Evolutionary conservation across 1,140 invertebrate species (phyloP), one percentile per base, ranked within the genome.

Genomic region (Caerostris darwini): DNA sequence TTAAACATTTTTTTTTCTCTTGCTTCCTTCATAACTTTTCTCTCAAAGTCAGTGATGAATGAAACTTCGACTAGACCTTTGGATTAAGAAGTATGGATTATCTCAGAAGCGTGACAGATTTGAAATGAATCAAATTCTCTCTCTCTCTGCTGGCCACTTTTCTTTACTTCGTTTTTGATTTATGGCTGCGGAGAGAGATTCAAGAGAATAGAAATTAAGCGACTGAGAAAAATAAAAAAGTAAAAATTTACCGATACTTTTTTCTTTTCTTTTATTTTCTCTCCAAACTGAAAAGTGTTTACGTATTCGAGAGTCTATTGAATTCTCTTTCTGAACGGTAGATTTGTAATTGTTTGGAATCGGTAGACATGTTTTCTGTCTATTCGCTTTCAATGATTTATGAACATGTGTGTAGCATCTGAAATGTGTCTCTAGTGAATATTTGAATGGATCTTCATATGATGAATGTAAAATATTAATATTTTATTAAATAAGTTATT

Each of bases 1-100:
- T 77, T 50, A 34, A 3, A 19, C 17, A 64, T 67, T 67, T 67
- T 67, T 77, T 77, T 64, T 34, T 50, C 19, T 10, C 69, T 71
- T 77, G 34, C 34, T 4, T 50, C 50, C 64, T 8, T 54, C 53
- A 90, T 57, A 90, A 90, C 69, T 90, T 90, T 77, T 50, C 57
- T 50, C 57, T 8, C 5, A 19, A 57, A 69, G 64, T 71, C 67
- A 50, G 57, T 91, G 90, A 91, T 91, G 90, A 91, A 91, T 91
- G 90, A 82, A 91, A 57, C 56, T 50, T 54, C 8, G 57, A 82
- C 90, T 56, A 82, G 90, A 91, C 50, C 71, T 82, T 54, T 69
- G 69, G 71, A 91, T 91, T 91, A 91, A 91, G 90, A 91, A 91
- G 90, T 91, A 91, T 91, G 90, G 90, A 91, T 91, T 91, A 91